Evolutionary conservation across 2,888 invertebrate species (phyloP).

Genomic region (Thereva nobilitata): DNA sequence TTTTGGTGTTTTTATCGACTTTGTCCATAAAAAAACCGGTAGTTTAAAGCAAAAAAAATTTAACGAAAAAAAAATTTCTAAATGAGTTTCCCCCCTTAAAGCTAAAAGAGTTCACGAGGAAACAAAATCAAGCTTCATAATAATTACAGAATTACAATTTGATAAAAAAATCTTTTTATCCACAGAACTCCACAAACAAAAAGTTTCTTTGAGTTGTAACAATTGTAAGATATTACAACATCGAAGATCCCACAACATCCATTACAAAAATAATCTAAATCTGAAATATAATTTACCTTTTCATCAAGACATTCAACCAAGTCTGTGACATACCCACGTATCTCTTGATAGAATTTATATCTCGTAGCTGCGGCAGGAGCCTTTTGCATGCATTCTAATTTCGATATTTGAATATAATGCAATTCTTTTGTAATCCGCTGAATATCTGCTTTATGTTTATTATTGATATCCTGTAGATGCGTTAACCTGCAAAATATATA

Average conservation of each 20-base stretch:
- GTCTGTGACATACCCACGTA: constrained; percentile 92
- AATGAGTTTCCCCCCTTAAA: too few relatives aligned
- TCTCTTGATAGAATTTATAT: constrained; percentile 93
- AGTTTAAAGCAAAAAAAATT: too few relatives aligned
- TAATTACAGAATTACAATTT: too few relatives aligned
- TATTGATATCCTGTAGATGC: constrained; percentile 63
- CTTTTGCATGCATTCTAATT: constrained; percentile 60
- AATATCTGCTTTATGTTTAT: constrained; percentile 57
- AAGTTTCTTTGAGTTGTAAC: constrained; percentile 15
- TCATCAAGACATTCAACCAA: constrained; percentile 97
- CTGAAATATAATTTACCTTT: constrained; percentile 68
- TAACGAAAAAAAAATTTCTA: too few relatives aligned
- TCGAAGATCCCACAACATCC: constrained; percentile 29
- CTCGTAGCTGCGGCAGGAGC: constrained; percentile 71
- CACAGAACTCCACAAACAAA: not conserved
- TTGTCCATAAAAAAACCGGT: too few relatives aligned
- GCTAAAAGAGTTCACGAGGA: too few relatives aligned
- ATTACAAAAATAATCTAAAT: constrained; percentile 32
- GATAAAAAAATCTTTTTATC: not conserved
- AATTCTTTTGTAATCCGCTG: constrained; percentile 58
- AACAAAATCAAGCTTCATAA: too few relatives aligned
- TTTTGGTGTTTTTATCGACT: too few relatives aligned
- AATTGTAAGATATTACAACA: constrained; percentile 26
- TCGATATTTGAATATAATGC: constrained; percentile 56
- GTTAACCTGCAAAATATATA: constrained; percentile 57